Percentiles rank a stretch among this genome's conserved stretches.
Evolutionary conservation across 1,140 invertebrate species (phyloP).

Genomic region (Drosophila paulistorum): DNA sequence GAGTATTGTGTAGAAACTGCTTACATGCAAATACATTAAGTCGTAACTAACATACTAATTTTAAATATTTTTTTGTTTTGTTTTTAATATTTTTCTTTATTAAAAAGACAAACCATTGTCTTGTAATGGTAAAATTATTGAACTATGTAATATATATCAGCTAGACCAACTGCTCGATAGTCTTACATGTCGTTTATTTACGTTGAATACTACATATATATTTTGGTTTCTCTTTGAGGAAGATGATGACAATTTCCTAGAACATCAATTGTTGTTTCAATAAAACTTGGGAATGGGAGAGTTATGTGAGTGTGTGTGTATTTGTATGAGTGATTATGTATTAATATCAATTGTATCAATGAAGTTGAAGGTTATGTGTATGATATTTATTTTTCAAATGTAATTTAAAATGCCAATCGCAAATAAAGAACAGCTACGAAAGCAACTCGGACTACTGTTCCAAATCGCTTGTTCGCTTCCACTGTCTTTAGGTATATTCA

Average conservation of each 20-base stretch:
- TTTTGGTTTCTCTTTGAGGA: not conserved
- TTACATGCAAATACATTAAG: slow-evolving; percentile 52
- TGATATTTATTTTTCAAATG: slow-evolving; percentile 42
- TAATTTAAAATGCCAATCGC: slow-evolving; percentile 73
- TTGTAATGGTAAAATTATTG: slow-evolving; percentile 52
- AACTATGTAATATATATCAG: slow-evolving; percentile 20
- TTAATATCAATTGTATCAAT: slow-evolving; percentile 47
- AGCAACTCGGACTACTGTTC: slow-evolving; percentile 1
- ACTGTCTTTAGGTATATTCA: slow-evolving; percentile 57
- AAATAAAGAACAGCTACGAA: slow-evolving; percentile 47
- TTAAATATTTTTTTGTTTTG: slow-evolving; percentile 16
- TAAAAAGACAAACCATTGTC: slow-evolving; percentile 61
- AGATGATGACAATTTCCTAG: not conserved
- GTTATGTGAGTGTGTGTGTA: slow-evolving; percentile 15
- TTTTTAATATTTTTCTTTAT: slow-evolving; percentile 38
- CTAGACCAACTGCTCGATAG: slow-evolving; percentile 19
- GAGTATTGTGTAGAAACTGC: slow-evolving; percentile 45
- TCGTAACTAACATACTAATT: slow-evolving; percentile 61
- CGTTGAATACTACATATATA: not conserved
- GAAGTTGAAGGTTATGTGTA: slow-evolving; percentile 33
- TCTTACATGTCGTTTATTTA: slow-evolving; percentile 3
- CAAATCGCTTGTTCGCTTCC: not conserved
- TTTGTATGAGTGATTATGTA: slow-evolving; percentile 10
- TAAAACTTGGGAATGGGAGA: not conserved
- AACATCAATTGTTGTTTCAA: slow-evolving; percentile 41